Evolutionary conservation across 2,113 vertebrate species (phyloP).

Genomic region (Hippolais icterina): DNA sequence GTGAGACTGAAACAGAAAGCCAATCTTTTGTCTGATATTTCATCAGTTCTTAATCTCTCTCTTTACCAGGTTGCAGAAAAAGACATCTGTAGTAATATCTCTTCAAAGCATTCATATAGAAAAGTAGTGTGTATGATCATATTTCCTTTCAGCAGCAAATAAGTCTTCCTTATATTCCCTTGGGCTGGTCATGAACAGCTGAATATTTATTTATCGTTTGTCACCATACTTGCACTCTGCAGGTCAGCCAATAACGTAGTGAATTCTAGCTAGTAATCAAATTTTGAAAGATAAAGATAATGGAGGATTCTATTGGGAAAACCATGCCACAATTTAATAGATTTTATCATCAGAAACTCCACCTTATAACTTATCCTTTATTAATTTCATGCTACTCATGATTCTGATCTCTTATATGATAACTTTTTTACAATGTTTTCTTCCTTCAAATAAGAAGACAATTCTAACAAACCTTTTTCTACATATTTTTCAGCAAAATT

Average conservation of each 20-base stretch:
- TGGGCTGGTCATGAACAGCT: neutral
- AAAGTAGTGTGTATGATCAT: neutral
- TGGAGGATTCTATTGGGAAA: neutral
- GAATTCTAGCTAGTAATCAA: neutral
- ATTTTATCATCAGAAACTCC: neutral
- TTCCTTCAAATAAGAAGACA: neutral
- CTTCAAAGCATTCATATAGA: neutral
- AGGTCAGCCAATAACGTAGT: neutral
- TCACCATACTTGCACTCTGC: neutral
- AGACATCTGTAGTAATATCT: neutral
- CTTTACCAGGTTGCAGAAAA: neutral
- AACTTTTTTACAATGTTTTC: neutral
- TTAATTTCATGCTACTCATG: neutral
- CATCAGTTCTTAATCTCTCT: neutral
- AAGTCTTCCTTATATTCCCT: neutral
- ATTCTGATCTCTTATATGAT: neutral
- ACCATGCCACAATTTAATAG: neutral
- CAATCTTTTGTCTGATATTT: neutral
- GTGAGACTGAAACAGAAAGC: neutral
- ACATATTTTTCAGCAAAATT: neutral
- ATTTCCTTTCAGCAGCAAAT: neutral
- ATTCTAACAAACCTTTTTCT: neutral
- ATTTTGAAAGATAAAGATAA: neutral
- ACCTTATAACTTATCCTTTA: neutral
- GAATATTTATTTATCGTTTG: neutral